Conservation (phyloP, 2,888 invertebrate species). For the Tanypteryx hageni region DNA sequence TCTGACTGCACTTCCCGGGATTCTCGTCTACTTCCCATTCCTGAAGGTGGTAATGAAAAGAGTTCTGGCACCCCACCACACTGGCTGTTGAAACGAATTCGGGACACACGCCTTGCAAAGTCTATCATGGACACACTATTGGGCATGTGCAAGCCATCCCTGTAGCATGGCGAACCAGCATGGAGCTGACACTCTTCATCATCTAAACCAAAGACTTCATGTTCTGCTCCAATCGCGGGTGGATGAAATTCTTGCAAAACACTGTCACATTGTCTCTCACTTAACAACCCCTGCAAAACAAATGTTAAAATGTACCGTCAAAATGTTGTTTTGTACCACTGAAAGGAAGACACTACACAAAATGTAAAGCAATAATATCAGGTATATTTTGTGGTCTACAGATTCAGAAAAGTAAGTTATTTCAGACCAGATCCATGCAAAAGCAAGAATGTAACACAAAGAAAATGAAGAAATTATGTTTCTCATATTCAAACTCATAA, state of each 20-base stretch:
- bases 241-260: constrained; percentile 72
- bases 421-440: no score
- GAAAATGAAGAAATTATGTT: no score
- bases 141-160: constrained; percentile 81
- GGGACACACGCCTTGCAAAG: constrained; percentile 77
- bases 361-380: no score
- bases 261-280: constrained; percentile 73
- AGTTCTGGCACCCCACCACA: constrained; percentile 76
- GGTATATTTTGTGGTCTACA: no score
- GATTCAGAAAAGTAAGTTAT: no score
- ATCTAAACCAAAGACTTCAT: constrained; percentile 70
- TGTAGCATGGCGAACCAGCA: constrained; percentile 77
- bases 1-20: constrained; percentile 44
- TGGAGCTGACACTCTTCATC: constrained; percentile 70
- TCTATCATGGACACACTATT: constrained; percentile 78
- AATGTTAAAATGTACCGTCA: neutral
- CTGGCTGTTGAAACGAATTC: constrained; percentile 82
- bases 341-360: no score
- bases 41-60: constrained; percentile 47
- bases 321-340: no score
- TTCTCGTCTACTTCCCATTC: constrained; percentile 48
- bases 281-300: neutral
- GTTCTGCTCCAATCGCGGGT: neutral
- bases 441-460: no score
- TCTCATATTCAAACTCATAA: no score